Percentiles rank a stretch among this genome's conserved stretches.
phyloP scores from a whole-genome alignment of 2,797 vertebrate genomes.

The Cyprinella venusta region DNA sequence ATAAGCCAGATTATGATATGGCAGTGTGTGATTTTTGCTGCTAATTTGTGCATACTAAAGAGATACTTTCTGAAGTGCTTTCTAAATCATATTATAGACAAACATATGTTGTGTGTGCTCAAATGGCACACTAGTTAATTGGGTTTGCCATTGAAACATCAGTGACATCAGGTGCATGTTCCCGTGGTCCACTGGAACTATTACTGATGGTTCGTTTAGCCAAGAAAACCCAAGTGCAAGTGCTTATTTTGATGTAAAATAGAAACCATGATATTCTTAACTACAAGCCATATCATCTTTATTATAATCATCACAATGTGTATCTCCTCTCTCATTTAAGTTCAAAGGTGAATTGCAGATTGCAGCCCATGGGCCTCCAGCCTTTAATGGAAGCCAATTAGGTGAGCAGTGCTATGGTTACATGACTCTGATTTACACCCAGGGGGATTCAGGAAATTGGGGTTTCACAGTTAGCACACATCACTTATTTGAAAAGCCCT shows the following conservation, averaged over 20 bases:
- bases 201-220: constrained; percentile 11
- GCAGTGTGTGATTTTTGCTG: constrained; percentile 7
- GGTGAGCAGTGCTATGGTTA: constrained; percentile 16
- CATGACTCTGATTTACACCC: constrained; percentile 37
- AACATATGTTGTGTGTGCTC: not conserved
- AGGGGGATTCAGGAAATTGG: constrained; percentile 47
- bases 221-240: not conserved
- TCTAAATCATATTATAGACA: constrained; percentile 16
- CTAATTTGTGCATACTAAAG: constrained; percentile 32
- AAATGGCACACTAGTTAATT: not conserved
- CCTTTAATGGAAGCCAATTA: constrained; percentile 44
- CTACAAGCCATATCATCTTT: constrained; percentile 12
- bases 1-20: constrained; percentile 35
- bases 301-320: constrained; percentile 8
- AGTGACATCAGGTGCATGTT: constrained; percentile 31
- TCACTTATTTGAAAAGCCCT: constrained; percentile 48
- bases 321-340: constrained; percentile 24
- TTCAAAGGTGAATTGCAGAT: constrained; percentile 16
- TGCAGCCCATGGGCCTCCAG: constrained; percentile 11
- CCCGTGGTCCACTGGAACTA: not conserved
- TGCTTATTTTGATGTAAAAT: not conserved
- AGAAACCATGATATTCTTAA: not conserved
- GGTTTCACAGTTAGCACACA: constrained; percentile 37
- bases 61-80: not conserved
- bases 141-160: not conserved